phyloP scores from a whole-genome alignment of 1,140 invertebrate species.

The Anadara kagoshimensis region DNA sequence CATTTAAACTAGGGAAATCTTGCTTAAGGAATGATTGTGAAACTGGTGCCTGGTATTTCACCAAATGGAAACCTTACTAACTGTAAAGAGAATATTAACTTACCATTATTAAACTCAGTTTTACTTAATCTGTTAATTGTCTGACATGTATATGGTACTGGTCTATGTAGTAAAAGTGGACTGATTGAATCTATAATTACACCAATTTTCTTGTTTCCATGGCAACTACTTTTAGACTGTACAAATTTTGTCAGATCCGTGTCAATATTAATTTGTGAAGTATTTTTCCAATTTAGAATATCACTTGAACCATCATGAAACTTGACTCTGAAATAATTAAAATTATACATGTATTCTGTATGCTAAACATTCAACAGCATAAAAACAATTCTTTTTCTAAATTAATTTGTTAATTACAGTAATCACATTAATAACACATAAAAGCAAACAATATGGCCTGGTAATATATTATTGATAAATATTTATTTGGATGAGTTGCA shows the following conservation, averaged over 20 bases:
- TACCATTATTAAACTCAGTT: conserved; percentile 9
- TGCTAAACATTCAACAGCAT: neutral
- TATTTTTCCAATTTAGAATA: conserved; percentile 15
- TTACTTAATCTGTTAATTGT: conserved; percentile 7
- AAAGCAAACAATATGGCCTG: neutral
- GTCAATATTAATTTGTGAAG: neutral
- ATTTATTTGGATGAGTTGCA: neutral
- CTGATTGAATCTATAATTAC: conserved; percentile 26
- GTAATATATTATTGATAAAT: neutral
- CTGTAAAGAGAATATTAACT: neutral
- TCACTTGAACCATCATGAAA: conserved; percentile 14
- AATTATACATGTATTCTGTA: neutral
- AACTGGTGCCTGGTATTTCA: neutral
- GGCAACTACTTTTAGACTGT: neutral
- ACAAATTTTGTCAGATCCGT: conserved; percentile 6
- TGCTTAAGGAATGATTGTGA: neutral
- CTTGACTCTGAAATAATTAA: conserved; percentile 16
- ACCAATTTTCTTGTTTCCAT: conserved; percentile 17
- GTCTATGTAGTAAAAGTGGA: conserved; percentile 19
- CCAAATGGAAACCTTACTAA: too few relatives aligned
- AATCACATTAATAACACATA: neutral
- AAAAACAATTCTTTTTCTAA: neutral
- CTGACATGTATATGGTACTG: conserved; percentile 23
- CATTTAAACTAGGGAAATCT: too few relatives aligned
- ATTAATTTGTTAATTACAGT: neutral